These are phyloP conservation scores for Andrena flavipes DNA, from an alignment of 2,888 invertebrate species.

Conservation along the genomic window DNA sequence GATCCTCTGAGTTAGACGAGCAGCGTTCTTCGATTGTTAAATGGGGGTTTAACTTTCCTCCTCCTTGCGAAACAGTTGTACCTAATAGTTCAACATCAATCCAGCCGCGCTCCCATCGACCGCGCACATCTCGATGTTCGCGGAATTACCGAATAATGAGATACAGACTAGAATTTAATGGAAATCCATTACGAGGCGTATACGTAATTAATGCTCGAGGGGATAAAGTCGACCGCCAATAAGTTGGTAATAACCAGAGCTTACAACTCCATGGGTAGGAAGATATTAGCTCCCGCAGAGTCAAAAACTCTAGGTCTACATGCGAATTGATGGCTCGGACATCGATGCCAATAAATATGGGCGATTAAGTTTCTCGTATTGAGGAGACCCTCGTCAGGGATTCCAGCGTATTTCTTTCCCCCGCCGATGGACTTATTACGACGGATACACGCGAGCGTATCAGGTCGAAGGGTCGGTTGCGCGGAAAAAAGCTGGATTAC, in stretches of 20 bases:
- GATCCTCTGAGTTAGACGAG: too few species aligned
- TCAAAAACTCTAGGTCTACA: neutral
- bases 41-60: neutral
- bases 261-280: neutral
- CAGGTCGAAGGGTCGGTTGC: conserved; percentile 3
- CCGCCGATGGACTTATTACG: conserved; percentile 27
- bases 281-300: neutral
- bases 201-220: conserved; percentile 54
- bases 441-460: neutral
- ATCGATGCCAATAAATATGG: neutral
- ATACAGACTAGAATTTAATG: conserved; percentile 57
- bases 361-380: neutral
- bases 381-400: neutral
- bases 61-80: conserved; percentile 1
- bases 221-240: conserved; percentile 15
- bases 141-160: conserved; percentile 44
- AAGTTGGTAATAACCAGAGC: neutral
- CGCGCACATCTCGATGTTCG: conserved; percentile 24
- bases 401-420: neutral
- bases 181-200: conserved; percentile 54
- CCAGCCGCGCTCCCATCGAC: neutral
- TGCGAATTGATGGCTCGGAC: neutral
- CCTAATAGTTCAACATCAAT: conserved; percentile 15
- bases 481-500: conserved; percentile 63
- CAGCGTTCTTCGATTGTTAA: too few species aligned